Conservation (phyloP, 2,888 invertebrate genomes). For the Acanthosepion lycidas region DNA sequence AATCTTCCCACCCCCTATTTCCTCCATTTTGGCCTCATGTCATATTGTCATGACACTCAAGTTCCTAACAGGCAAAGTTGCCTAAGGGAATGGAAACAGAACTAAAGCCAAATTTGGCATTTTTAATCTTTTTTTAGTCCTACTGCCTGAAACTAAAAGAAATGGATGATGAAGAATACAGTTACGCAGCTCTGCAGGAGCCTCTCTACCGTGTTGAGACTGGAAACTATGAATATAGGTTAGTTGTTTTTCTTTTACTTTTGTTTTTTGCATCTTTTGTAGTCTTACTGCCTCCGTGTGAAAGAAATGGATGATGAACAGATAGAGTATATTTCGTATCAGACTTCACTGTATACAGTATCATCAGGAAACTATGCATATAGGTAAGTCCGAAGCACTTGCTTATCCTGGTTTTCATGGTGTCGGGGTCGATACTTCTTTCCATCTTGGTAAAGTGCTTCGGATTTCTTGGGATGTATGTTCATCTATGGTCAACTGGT, state of each 20-base stretch:
- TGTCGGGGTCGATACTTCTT: neutral
- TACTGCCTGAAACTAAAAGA: constrained; percentile 99
- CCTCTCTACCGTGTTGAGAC: constrained; percentile 98
- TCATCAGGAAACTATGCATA: neutral
- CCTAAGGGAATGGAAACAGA: no score
- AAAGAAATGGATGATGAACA: neutral
- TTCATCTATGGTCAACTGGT: neutral
- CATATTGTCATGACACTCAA: no score
- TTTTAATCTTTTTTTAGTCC: constrained; percentile 77
- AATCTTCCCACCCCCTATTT: no score
- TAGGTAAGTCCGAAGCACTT: constrained; percentile 2
- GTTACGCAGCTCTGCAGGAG: constrained; percentile 89
- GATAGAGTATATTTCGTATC: neutral
- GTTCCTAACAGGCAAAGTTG: no score
- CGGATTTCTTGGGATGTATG: neutral
- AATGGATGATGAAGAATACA: constrained; percentile 99
- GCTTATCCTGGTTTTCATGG: neutral
- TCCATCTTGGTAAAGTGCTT: neutral
- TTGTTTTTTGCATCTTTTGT: neutral
- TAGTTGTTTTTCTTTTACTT: constrained; percentile 40
- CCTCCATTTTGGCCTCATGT: no score
- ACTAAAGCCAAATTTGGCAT: no score
- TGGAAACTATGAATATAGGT: constrained; percentile 98
- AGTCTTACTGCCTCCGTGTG: neutral
- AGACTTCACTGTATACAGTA: neutral